These are phyloP conservation scores for Petromus typicus DNA, from an alignment of 2,113 vertebrate genomes.

Conservation along the genomic window DNA sequence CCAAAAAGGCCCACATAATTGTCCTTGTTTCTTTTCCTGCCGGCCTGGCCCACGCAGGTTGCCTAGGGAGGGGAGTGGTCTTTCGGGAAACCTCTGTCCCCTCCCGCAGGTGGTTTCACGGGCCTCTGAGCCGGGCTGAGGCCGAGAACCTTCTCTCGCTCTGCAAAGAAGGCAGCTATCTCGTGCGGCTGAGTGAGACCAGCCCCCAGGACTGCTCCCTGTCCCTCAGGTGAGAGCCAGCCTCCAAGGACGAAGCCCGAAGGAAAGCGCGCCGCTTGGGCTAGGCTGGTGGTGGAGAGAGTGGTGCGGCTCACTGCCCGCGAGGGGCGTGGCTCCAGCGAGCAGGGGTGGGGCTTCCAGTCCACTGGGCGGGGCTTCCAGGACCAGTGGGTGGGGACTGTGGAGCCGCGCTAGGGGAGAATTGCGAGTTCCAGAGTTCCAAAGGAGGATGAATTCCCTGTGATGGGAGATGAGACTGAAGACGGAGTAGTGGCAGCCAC, in stretches of 20 bases:
- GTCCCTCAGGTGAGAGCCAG: conserved; percentile 88
- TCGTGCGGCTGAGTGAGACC: conserved; percentile 95
- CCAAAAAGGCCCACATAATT: background rate
- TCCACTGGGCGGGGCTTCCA: background rate
- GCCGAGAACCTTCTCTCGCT: conserved; percentile 93
- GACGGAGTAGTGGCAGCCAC: background rate
- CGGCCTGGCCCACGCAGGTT: background rate
- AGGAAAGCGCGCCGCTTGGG: background rate
- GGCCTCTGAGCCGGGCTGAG: conserved; percentile 91
- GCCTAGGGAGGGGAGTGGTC: background rate
- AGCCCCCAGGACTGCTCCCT: conserved; percentile 93
- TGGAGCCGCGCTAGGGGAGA: background rate
- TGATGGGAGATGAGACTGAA: background rate
- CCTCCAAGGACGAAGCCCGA: background rate
- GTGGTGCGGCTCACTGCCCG: too few relatives aligned
- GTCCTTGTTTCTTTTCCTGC: background rate
- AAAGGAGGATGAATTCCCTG: background rate
- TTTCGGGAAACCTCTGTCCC: background rate
- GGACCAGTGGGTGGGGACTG: background rate
- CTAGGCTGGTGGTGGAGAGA: too few relatives aligned
- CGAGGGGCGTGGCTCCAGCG: background rate
- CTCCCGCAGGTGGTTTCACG: conserved; percentile 94
- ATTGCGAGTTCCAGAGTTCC: background rate
- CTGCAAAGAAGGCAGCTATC: conserved; percentile 96
- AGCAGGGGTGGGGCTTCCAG: background rate